phyloP scores from a whole-genome alignment of 2,113 vertebrate species.

The Eolophus roseicapilla region DNA sequence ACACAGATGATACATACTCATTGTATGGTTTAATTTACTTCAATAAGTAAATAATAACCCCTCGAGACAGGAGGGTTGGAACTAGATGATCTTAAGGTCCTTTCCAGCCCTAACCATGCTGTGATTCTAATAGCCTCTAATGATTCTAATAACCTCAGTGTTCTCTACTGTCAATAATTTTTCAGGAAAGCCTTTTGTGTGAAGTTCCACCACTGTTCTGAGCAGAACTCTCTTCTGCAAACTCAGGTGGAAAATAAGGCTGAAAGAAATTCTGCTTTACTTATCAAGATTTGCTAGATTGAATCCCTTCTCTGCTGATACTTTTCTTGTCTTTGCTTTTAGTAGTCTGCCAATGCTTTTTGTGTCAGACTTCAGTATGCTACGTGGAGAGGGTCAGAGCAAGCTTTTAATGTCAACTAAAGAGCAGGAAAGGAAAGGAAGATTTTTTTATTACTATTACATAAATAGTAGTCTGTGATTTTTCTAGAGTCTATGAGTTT shows the following conservation, averaged over 20 bases:
- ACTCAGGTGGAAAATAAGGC: neutral
- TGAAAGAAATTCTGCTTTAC: neutral
- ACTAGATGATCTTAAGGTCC: neutral
- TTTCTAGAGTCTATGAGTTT: neutral
- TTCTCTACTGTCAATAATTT: neutral
- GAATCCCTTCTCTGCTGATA: neutral
- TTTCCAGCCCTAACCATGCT: neutral
- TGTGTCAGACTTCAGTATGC: neutral
- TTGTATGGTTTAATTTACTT: neutral
- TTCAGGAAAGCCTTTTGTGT: neutral
- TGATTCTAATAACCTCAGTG: neutral
- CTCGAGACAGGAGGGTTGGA: neutral
- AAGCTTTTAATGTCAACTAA: neutral
- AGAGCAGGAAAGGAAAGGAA: neutral
- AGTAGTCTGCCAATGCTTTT: accelerated
- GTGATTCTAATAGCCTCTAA: neutral
- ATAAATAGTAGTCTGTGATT: neutral
- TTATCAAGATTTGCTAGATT: neutral
- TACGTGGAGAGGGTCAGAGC: accelerated
- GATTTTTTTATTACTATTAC: neutral
- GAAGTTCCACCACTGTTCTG: neutral
- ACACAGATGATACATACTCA: accelerated
- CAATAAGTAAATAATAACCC: neutral
- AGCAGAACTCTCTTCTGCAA: neutral
- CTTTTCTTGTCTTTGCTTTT: neutral